These are phyloP conservation scores for Protaetia brevitarsis DNA, from an alignment of 1,140 invertebrate species.

Conservation along the genomic window DNA sequence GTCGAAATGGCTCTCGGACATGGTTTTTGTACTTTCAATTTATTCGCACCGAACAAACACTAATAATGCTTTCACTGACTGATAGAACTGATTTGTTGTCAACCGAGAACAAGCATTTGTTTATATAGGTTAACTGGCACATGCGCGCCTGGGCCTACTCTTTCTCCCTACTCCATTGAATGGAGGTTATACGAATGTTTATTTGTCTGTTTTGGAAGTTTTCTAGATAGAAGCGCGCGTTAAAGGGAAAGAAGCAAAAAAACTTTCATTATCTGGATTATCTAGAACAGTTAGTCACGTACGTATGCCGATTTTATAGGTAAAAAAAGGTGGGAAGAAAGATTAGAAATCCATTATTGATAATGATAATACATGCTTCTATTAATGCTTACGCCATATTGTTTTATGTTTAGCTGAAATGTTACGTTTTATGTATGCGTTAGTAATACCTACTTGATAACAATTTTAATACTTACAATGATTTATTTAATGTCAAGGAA, in stretches of 20 bases:
- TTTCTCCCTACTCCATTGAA: not conserved
- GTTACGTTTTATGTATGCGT: no score
- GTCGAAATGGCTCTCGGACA: constrained; percentile 78
- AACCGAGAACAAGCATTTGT: constrained; percentile 1
- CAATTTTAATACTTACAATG: no score
- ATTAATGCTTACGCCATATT: no score
- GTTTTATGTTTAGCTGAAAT: no score
- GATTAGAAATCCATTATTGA: no score
- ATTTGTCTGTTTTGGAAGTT: not conserved
- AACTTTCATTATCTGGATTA: no score
- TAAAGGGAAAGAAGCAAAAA: not conserved
- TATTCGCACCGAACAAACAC: not conserved
- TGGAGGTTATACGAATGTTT: not conserved
- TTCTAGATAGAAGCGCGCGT: not conserved
- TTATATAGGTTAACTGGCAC: not conserved
- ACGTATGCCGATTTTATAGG: no score
- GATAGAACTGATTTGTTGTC: not conserved
- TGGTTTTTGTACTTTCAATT: constrained; percentile 38
- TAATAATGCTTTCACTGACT: not conserved
- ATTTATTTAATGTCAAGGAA: no score
- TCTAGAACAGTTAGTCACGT: no score
- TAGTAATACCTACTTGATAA: no score
- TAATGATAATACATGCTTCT: no score
- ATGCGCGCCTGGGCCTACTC: not conserved
- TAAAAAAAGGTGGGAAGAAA: no score